phyloP scores from a whole-genome alignment of 2,888 invertebrate species.

The Augochlorella aurata region DNA sequence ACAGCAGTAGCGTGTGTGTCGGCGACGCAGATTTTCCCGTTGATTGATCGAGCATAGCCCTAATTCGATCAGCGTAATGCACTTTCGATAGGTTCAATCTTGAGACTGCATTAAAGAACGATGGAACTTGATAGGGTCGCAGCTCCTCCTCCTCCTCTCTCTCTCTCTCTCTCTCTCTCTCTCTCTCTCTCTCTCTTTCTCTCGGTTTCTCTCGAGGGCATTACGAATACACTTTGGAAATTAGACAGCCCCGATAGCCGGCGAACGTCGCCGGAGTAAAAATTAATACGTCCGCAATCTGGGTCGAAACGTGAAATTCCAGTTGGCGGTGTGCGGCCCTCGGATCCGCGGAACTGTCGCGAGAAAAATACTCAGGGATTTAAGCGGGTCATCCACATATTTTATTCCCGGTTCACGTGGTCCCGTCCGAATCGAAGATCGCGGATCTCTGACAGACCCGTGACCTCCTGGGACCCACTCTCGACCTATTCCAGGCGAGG shows the following conservation, averaged over 20 bases:
- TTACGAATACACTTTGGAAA: slow-evolving; percentile 23
- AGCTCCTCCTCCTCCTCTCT: slow-evolving; percentile 16
- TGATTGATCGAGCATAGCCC: slow-evolving; percentile 11
- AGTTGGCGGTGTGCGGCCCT: neutral
- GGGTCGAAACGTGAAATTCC: neutral
- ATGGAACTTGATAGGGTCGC: slow-evolving; percentile 21
- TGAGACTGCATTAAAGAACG: slow-evolving; percentile 34
- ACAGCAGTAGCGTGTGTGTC: neutral
- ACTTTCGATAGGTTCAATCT: slow-evolving; percentile 28
- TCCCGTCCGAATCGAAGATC: slow-evolving; percentile 50
- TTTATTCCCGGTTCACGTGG: slow-evolving; percentile 18
- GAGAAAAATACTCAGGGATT: slow-evolving; percentile 14
- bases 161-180: neutral
- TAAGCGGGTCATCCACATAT: slow-evolving; percentile 5
- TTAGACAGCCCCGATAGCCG: neutral
- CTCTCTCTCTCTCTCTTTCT: neutral
- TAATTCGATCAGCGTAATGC: slow-evolving; percentile 43
- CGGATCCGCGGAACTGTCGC: neutral
- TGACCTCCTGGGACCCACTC: slow-evolving; percentile 36
- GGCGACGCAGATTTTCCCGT: slow-evolving; percentile 11
- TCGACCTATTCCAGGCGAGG: slow-evolving; percentile 30
- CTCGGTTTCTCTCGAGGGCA: slow-evolving; percentile 6
- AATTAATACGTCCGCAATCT: neutral
- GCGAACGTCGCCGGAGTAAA: slow-evolving; percentile 5
- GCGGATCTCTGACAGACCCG: slow-evolving; percentile 30